Conservation (phyloP, 2,797 vertebrate species). For the Pseudochaenichthys georgianus region DNA sequence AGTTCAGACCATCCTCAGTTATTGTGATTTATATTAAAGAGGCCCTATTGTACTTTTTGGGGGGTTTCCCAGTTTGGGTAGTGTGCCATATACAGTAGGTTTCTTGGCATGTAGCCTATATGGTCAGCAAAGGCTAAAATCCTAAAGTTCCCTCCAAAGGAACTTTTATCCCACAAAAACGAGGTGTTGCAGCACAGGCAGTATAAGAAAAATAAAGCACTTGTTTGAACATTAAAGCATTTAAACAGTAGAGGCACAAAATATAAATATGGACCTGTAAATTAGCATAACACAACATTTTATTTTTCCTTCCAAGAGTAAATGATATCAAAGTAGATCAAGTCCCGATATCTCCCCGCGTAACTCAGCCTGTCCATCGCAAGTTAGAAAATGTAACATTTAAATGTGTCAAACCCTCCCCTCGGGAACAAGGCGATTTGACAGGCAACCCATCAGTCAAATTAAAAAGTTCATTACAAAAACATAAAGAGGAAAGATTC, state of each 20-base stretch:
- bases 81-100: too few species aligned
- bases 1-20: neutral
- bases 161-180: too few species aligned
- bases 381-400: conserved; percentile 64
- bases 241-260: too few species aligned
- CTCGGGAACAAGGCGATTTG: conserved; percentile 63
- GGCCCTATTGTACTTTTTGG: too few species aligned
- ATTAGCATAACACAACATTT: neutral
- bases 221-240: too few species aligned
- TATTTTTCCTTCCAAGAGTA: conserved; percentile 4
- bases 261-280: too few species aligned
- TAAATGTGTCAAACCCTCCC: conserved; percentile 49
- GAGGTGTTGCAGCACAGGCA: too few species aligned
- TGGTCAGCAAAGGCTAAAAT: too few species aligned
- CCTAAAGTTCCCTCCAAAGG: too few species aligned
- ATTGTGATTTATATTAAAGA: neutral
- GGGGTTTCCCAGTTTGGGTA: too few species aligned
- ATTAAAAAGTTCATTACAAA: conserved; percentile 77
- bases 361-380: conserved; percentile 48
- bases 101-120: too few species aligned
- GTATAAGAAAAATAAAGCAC: too few species aligned
- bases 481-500: conserved; percentile 65
- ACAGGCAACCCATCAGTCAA: conserved; percentile 78
- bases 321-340: conserved; percentile 18
- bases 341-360: conserved; percentile 2